Base-by-base conservation (phyloP, 30 jellyfish, hydroid and myxozoan species). In the Pelagia noctiluca region DNA sequence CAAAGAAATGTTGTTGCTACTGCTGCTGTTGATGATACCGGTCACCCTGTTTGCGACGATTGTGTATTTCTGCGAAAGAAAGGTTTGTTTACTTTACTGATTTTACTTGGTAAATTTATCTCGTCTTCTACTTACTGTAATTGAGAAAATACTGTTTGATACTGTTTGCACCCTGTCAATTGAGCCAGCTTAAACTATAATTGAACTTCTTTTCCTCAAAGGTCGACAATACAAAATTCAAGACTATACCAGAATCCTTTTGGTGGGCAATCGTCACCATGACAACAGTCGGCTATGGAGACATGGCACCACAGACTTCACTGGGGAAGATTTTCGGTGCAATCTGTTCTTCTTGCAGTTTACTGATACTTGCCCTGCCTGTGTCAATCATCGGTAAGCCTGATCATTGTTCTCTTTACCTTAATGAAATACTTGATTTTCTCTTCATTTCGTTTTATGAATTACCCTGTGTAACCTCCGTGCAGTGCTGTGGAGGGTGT, bases 191-290 rank as follows among this genome's bases (percentile, higher is more conserved):
- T n/a, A n/a, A n/a, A n/a, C n/a, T n/a, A n/a, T n/a, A n/a, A n/a
- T n/a, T n/a, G n/a, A n/a, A n/a, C n/a, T 42, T 4, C 21, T 19
- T 8, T 34, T 71, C 49, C 3, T 75, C 64, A 18, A 60, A 82
- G 95, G 95, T 63, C 48, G 42, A 50, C 3, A 52, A 77, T 16
- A 94, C 97, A 8, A 74, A 88, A 65, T 95, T 95, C 81, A 84
- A 85, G 63, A 95, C 99, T 12, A 88, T 95, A 31, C 99, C 99
- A 80, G 99, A 95, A 50, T 95, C 99, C 65, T 82, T 88, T 50
- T 95, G 99, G 99, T 95, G 99, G 99, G 99, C 99, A 0, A 86
- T 95, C 23, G 89, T 95, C 38, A 95, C 99, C 68, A 95, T 95
- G 96, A 95, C 99, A 16, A 95, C 99, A 0, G 99, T 95, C 19